A percentile compares a stretch with the other conserved stretches of the same genome.
Conservation (phyloP, 2,888 invertebrate species). For the Nemotelus pantherinus region DNA sequence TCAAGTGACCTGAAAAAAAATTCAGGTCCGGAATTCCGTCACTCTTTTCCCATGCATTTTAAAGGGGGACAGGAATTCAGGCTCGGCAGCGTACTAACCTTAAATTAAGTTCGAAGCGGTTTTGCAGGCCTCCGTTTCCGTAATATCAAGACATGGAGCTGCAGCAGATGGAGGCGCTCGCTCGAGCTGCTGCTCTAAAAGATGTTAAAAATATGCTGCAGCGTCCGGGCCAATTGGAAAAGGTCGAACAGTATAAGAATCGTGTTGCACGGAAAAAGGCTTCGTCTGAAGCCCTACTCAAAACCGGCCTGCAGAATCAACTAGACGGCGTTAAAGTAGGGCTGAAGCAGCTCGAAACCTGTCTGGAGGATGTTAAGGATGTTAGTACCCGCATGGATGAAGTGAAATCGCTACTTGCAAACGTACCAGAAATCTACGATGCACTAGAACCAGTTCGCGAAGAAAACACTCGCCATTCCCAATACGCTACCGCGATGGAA, state of each 20-base stretch:
- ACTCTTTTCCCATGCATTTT: too few species aligned
- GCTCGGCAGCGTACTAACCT: too few species aligned
- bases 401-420: conserved; percentile 77
- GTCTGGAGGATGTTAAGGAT: conserved; percentile 85
- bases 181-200: conserved; percentile 80
- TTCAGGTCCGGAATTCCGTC: too few species aligned
- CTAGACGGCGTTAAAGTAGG: conserved; percentile 96
- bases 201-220: conserved; percentile 93
- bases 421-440: conserved; percentile 82
- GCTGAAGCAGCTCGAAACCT: conserved; percentile 86
- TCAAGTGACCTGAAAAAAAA: too few species aligned
- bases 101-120: too few species aligned
- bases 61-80: too few species aligned
- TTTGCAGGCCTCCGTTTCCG: too few species aligned
- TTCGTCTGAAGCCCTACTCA: conserved; percentile 68
- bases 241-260: conserved; percentile 68
- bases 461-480: conserved; percentile 94
- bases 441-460: conserved; percentile 86
- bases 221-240: conserved; percentile 94
- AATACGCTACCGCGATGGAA: conserved; percentile 97
- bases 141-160: conserved; percentile 61
- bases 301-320: conserved; percentile 98
- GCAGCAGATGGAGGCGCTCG: conserved; percentile 80
- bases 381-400: conserved; percentile 77
- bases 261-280: conserved; percentile 63